These are phyloP conservation scores for Hylaea fasciaria DNA, from an alignment of 2,888 invertebrate genomes.

Conservation along the genomic window DNA sequence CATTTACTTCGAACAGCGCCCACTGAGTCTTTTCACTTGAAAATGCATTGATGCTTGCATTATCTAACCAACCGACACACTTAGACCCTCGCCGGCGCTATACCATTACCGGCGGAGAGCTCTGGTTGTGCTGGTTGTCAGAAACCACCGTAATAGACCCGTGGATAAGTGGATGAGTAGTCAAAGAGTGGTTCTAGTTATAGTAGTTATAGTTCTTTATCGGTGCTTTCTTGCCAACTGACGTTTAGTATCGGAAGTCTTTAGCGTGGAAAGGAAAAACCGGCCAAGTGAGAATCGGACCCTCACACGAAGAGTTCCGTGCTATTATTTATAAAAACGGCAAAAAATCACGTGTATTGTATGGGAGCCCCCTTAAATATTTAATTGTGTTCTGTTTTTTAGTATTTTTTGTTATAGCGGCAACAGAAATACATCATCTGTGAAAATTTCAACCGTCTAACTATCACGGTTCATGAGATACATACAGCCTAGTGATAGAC, in stretches of 20 bases:
- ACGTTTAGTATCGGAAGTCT: constrained; percentile 34
- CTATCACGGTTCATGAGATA: too few species aligned
- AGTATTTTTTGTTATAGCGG: too few species aligned
- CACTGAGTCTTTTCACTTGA: constrained; percentile 53
- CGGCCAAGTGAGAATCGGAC: too few species aligned
- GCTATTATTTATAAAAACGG: too few species aligned
- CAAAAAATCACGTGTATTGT: too few species aligned
- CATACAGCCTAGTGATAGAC: too few species aligned
- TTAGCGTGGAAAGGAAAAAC: background rate
- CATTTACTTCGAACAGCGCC: constrained; percentile 52
- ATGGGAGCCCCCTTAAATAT: too few species aligned
- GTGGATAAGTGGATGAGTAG: background rate
- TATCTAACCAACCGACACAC: constrained; percentile 38
- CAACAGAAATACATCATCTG: too few species aligned
- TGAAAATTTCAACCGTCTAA: too few species aligned
- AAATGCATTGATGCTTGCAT: constrained; percentile 50
- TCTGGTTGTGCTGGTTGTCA: background rate
- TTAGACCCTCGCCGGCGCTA: constrained; percentile 22
- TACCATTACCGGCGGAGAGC: background rate
- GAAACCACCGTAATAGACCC: background rate
- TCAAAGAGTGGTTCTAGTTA: constrained; percentile 13
- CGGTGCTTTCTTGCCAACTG: constrained; percentile 27
- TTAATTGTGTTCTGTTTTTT: background rate
- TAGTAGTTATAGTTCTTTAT: constrained; percentile 25
- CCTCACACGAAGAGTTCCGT: too few species aligned